Evolutionary conservation across 2,797 vertebrate genomes (phyloP).

Genomic region (Manis pentadactyla): DNA sequence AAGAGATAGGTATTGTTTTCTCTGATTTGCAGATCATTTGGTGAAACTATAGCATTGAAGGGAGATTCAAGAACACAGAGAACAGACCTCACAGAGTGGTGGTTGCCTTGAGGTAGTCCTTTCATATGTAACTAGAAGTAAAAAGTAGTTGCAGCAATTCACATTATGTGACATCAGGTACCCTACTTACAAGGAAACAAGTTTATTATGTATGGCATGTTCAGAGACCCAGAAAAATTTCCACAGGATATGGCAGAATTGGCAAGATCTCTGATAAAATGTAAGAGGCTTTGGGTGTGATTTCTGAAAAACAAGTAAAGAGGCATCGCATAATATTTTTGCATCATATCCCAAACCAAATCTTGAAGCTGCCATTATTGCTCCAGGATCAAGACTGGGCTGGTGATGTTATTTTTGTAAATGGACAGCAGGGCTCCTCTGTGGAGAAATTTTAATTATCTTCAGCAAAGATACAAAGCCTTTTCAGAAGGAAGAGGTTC

Average conservation of each 20-base stretch:
- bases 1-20: not conserved
- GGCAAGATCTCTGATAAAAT: not conserved
- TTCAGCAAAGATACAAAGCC: not conserved
- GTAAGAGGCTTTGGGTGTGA: not conserved
- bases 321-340: not conserved
- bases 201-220: not conserved
- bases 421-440: not conserved
- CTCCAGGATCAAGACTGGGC: not conserved
- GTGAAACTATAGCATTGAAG: not conserved
- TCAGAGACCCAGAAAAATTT: not conserved
- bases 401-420: not conserved
- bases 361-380: not conserved
- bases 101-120: not conserved
- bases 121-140: not conserved
- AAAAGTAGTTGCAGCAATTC: not conserved
- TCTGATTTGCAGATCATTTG: not conserved
- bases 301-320: slow-evolving; percentile 25
- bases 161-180: not conserved
- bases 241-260: not conserved
- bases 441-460: not conserved
- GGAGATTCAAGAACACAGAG: not conserved
- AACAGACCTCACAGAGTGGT: not conserved
- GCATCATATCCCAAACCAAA: not conserved
- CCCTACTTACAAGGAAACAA: not conserved
- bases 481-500: slow-evolving; percentile 52